phyloP scores from a whole-genome alignment of 2,113 vertebrate species.

The Upupa epops region DNA sequence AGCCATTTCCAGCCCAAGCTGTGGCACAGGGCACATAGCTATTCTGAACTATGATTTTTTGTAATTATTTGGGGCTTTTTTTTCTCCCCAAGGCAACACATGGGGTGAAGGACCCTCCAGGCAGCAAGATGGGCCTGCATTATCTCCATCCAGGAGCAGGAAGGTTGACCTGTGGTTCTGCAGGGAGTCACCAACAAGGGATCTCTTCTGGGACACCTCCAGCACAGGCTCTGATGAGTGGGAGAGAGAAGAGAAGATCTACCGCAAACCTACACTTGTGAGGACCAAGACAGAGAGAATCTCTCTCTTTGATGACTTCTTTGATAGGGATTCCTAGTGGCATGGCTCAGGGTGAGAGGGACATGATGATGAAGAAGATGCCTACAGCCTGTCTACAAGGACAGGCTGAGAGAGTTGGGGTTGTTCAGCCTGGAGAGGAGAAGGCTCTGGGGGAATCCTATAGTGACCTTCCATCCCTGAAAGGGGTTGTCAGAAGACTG shows the following conservation, averaged over 20 bases:
- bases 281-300: conserved; percentile 78
- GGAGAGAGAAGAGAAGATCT: conserved; percentile 2
- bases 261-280: conserved; percentile 33
- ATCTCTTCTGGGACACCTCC: conserved; percentile 78
- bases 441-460: too few relatives aligned
- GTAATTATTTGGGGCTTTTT: too few relatives aligned
- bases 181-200: conserved; percentile 54
- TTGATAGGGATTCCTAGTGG: conserved; percentile 64
- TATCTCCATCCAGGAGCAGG: background rate
- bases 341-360: background rate
- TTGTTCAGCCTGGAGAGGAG: too few relatives aligned
- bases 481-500: too few relatives aligned
- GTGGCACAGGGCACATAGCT: background rate
- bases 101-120: background rate
- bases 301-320: conserved; percentile 74
- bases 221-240: conserved; percentile 70
- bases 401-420: too few relatives aligned
- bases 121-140: background rate
- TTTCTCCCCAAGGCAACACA: conserved; percentile 26
- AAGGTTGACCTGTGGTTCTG: conserved; percentile 70
- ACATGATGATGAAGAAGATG: background rate
- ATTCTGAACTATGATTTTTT: background rate
- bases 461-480: too few relatives aligned
- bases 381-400: too few relatives aligned
- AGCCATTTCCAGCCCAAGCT: background rate